Evolutionary conservation across 1,140 invertebrate species (phyloP), one percentile per base, ranked within the genome.

Genomic region (Orchesella cincta): DNA sequence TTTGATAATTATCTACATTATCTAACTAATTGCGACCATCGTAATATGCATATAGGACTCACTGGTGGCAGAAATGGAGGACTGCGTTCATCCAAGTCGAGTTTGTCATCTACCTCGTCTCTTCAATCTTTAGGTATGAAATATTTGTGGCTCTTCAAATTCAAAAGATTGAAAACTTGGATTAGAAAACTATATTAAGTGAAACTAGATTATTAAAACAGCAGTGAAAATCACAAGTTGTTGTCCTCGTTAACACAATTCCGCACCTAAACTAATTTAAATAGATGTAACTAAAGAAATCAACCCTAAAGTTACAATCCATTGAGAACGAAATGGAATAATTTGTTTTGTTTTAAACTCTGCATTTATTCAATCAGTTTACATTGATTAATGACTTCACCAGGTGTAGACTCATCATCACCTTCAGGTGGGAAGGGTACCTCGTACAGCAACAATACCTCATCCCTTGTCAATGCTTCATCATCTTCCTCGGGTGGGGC

Each of bases 361-460:
- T n/a, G n/a, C n/a, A n/a, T n/a, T n/a, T n/a, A n/a, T n/a, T n/a
- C 14, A 57, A 57, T 57, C 5, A 18, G 23, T 26, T 57, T 26
- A 14, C 23, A n/a, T 23, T n/a, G 23, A 57, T 57, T 57, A n/a
- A 16, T 12, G 39, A 46, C 8, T 12, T 46, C 20, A 16, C 62
- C 78, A 79, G 80, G 80, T 81, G 80, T 79, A 8, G 80, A 79
- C n/a, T 78, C 80, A n/a, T 73, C 76, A 28, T 71, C 80, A 36
- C 28, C 34, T 72, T 73, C 78, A 62, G 78, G 78, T 62, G 78
- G 67, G 20, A 81, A 81, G 75, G 62, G 39, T 36, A 67, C 8
- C 62, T 67, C 62, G 31, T 67, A 67, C 23, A 33, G 29, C 31
- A 67, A 67, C 39, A 46, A 46, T 33, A 33, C 26, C 62, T 67